These are phyloP conservation scores for Thryonomys swinderianus DNA, from an alignment of 2,113 vertebrate genomes.

Conservation along the genomic window DNA sequence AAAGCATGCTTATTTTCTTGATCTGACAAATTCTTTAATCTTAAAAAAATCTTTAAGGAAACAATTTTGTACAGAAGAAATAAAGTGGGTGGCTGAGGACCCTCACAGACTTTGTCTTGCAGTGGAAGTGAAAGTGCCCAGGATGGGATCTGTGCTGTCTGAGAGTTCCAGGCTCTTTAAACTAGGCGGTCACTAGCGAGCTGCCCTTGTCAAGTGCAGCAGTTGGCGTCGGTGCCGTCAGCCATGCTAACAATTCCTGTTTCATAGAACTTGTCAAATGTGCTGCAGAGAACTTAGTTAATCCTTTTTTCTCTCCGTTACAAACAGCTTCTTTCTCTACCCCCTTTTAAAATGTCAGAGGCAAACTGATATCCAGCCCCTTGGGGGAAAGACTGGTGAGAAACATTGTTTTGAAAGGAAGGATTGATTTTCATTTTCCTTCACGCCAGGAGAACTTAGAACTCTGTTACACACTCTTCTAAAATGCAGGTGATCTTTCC, in stretches of 20 bases:
- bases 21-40: conserved; percentile 15
- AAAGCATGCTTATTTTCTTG: conserved; percentile 35
- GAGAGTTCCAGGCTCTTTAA: not conserved
- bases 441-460: not conserved
- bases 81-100: not conserved
- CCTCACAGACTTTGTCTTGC: not conserved
- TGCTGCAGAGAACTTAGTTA: not conserved
- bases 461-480: conserved; percentile 12
- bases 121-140: not conserved
- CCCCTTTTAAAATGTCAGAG: conserved; percentile 55
- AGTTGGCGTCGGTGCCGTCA: not conserved
- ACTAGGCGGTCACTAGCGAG: not conserved
- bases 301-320: not conserved
- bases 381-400: not conserved
- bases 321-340: not conserved
- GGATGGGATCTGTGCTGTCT: not conserved
- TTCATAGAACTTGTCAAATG: not conserved
- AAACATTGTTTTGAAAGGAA: conserved; percentile 3
- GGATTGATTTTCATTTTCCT: conserved; percentile 35
- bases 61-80: not conserved
- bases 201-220: not conserved
- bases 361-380: not conserved
- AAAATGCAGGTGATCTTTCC: conserved; percentile 69
- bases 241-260: not conserved
- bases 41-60: not conserved